Conservation (phyloP, 2,113 vertebrate genomes). For the Corythornis vintsioides region DNA sequence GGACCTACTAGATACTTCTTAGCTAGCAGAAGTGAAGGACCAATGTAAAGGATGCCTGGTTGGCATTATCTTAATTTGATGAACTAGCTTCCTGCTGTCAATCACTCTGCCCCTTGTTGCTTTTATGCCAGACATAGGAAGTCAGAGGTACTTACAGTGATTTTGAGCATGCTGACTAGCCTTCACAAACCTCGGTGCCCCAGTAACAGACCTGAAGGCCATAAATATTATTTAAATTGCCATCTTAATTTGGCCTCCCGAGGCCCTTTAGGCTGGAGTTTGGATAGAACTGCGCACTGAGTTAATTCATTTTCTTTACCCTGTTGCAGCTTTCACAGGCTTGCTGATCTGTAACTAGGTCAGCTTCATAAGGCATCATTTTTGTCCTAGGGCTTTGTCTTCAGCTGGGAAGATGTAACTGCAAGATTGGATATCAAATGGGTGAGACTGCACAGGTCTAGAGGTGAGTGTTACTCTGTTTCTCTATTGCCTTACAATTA, state of each 20-base stretch:
- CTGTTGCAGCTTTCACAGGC: not conserved
- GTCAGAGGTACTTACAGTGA: not conserved
- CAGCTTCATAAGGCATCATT: not conserved
- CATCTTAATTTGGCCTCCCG: not conserved
- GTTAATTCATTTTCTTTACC: slow-evolving; percentile 11
- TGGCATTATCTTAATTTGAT: not conserved
- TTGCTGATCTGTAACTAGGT: slow-evolving; percentile 21
- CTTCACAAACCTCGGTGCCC: not conserved
- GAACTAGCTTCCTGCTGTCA: not conserved
- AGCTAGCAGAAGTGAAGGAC: not conserved
- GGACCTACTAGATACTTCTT: not conserved
- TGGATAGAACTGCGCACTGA: not conserved
- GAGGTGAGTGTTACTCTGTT: not conserved
- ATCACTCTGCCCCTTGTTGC: not conserved
- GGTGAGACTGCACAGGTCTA: not conserved
- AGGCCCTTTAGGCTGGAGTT: not conserved
- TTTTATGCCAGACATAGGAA: not conserved
- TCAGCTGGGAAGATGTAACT: not conserved
- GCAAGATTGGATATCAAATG: not conserved
- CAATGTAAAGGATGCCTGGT: not conserved
- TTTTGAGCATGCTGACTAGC: not conserved
- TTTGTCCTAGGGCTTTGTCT: not conserved
- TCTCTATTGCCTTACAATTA: not conserved
- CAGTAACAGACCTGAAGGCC: not conserved
- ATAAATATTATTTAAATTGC: slow-evolving; percentile 17